Conservation (phyloP, 2,797 vertebrate species). For the Jordanella pulchra region DNA sequence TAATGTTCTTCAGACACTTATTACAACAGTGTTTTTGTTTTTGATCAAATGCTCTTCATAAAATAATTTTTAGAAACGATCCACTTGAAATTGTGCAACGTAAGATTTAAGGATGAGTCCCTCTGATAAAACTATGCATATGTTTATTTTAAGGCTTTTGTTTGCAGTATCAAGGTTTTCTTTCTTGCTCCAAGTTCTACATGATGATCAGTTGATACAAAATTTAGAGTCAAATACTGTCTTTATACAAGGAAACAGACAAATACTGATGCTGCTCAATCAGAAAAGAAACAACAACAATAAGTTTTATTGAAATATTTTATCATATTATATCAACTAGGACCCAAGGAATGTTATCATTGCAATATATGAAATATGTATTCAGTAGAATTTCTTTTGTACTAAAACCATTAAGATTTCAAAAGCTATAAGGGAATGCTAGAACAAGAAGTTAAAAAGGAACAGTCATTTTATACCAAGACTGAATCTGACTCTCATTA, state of each 20-base stretch:
- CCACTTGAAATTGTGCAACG: constrained; percentile 43
- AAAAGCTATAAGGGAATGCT: background rate
- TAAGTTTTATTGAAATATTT: too few relatives aligned
- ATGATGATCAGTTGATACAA: too few relatives aligned
- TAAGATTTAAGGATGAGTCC: constrained; percentile 51
- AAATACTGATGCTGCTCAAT: background rate
- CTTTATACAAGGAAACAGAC: too few relatives aligned
- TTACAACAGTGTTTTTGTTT: constrained; percentile 6
- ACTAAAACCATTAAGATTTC: background rate
- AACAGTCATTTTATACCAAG: background rate
- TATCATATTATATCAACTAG: background rate
- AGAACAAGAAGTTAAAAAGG: background rate
- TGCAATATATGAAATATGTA: background rate
- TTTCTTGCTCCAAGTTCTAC: constrained; percentile 15
- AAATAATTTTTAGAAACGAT: constrained; percentile 30
- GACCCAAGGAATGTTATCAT: background rate
- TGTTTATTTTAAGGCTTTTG: constrained; percentile 37
- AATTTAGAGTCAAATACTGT: too few relatives aligned
- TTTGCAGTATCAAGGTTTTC: constrained; percentile 12
- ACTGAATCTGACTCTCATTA: background rate
- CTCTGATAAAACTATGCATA: constrained; percentile 72
- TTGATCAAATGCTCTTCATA: constrained; percentile 18
- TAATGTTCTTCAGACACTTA: background rate
- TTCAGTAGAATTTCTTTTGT: background rate
- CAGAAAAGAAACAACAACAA: background rate